These are phyloP conservation scores for Diarsia mendica DNA, from an alignment of 2,888 invertebrate genomes.

Conservation along the genomic window DNA sequence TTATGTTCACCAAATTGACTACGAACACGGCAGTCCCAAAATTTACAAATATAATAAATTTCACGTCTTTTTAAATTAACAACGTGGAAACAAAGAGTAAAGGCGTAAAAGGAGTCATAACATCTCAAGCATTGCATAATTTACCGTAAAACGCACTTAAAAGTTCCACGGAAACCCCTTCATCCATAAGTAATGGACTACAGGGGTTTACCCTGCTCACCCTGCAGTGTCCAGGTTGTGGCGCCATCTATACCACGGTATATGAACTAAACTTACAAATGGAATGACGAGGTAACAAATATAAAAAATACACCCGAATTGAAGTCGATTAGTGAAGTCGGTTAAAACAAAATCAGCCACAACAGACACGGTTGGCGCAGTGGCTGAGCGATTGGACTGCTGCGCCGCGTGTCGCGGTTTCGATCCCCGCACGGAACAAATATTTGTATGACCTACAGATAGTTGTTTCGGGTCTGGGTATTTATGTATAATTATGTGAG, in stretches of 20 bases:
- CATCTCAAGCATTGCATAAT: constrained; percentile 18
- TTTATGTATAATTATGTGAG: no score
- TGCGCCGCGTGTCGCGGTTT: no score
- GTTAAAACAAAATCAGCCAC: no score
- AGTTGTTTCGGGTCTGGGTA: no score
- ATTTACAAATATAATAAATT: neutral
- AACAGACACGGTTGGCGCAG: no score
- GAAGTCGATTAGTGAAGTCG: no score
- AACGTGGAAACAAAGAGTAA: neutral
- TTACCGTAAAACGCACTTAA: constrained; percentile 30
- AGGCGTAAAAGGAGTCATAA: constrained; percentile 5
- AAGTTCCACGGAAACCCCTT: neutral
- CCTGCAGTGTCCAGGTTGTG: neutral
- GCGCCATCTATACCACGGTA: neutral
- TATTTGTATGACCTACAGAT: no score
- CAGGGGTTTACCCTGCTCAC: constrained; percentile 5
- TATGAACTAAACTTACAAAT: neutral
- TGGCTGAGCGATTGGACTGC: no score
- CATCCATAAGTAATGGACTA: constrained; percentile 17
- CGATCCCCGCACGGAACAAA: no score
- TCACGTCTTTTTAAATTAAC: neutral
- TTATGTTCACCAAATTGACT: neutral
- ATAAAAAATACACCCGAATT: no score
- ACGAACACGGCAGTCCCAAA: neutral
- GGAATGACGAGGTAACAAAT: no score